A percentile compares a stretch with the other conserved stretches of the same genome.
These are phyloP conservation scores for Larimichthys crocea DNA, from an alignment of 2,113 vertebrate genomes.

Conservation along the genomic window DNA sequence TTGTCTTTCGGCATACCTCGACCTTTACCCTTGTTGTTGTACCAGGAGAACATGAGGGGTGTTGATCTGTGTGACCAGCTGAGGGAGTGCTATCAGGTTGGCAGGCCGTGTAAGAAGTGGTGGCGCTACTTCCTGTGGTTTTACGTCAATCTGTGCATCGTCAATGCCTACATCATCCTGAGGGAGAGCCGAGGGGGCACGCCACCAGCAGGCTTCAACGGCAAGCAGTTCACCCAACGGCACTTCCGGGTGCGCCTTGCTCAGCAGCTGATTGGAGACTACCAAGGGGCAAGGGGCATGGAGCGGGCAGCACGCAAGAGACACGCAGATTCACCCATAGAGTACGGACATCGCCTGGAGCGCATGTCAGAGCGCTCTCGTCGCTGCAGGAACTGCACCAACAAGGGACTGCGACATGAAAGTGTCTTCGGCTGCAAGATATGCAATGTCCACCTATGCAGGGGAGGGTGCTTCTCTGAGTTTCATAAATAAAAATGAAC, in stretches of 20 bases:
- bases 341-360: slow-evolving; percentile 88
- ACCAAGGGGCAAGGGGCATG: slow-evolving; percentile 86
- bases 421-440: slow-evolving; percentile 89
- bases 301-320: slow-evolving; percentile 86
- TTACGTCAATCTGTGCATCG: slow-evolving; percentile 87
- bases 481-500: slow-evolving; percentile 87
- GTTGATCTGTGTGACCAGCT: slow-evolving; percentile 87
- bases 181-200: slow-evolving; percentile 82
- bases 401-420: slow-evolving; percentile 86
- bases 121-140: slow-evolving; percentile 90
- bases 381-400: slow-evolving; percentile 87
- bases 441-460: slow-evolving; percentile 88
- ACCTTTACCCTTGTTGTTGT: slow-evolving; percentile 84
- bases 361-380: slow-evolving; percentile 88
- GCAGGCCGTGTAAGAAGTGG: slow-evolving; percentile 86
- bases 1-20: slow-evolving; percentile 77
- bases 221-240: slow-evolving; percentile 87
- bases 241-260: slow-evolving; percentile 87
- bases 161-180: slow-evolving; percentile 85
- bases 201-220: slow-evolving; percentile 82
- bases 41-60: slow-evolving; percentile 88
- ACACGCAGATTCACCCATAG: slow-evolving; percentile 86
- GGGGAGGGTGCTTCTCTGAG: slow-evolving; percentile 88
- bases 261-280: slow-evolving; percentile 88
- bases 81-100: slow-evolving; percentile 87